Base-by-base conservation (phyloP, 37 sponge, comb jelly and placozoan species). In the Hexactinellida sp. region DNA sequence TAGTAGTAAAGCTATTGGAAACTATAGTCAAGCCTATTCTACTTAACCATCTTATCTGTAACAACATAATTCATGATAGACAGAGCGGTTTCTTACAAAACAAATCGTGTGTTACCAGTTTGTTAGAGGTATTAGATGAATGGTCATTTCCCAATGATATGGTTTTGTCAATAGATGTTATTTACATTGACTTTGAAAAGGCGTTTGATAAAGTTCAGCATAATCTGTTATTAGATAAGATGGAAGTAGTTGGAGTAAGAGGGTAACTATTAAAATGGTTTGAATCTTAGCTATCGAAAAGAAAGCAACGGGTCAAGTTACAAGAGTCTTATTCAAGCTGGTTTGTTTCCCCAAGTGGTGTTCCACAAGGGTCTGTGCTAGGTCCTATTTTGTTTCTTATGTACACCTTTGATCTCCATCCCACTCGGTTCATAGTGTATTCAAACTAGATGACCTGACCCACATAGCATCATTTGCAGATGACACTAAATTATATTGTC, bases 351-450 rank as follows among this genome's bases (percentile, higher is more conserved):
- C 83, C 37, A 16, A 84, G 84, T 0, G 88, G 88, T 35, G 88
- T 88, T 5, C 88, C 85, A 24, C 88, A 88, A 36, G 88, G 88
- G 9, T 55, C 88, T 13, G 82, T 88, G 13, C 32, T 88, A 16
- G 88, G 88, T 54, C 85, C 85, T 0, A 34, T 88, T 9, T 32
- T 88, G n/a, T 88, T 84, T 71, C 13, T 88, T 28, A 54, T 89
- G 5, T 89, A 89, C 38, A 37, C 86, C 38, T 85, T 85, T 76
- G 54, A 85, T 41, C 47, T 41, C 47, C 47, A 16, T 41, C 47
- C 5, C 5, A 41, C 47, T 41, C 47, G 13, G 47, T 41, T 41
- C 13, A 41, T 41, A 41, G 47, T 41, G 10, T 41, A 41, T 41
- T 16, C 13, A 41, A 41, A 41, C 5, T 41, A 13, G 13, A 41